These are phyloP conservation scores for Platycheirus rosarum DNA, from an alignment of 2,888 invertebrate genomes.

Conservation along the genomic window DNA sequence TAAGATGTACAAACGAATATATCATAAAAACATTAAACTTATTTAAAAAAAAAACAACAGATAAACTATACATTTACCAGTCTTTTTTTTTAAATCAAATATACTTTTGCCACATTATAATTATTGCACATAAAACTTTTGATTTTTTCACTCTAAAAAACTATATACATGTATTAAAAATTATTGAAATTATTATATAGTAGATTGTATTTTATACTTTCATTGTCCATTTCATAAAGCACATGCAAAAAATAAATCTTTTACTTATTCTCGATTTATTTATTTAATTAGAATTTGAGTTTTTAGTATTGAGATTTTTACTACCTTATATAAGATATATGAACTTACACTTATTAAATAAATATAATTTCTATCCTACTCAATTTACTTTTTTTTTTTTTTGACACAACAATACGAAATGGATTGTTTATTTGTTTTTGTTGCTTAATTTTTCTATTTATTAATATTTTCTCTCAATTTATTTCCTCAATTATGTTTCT, in stretches of 20 bases:
- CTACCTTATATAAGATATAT: background rate
- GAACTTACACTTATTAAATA: background rate
- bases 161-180: background rate
- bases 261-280: background rate
- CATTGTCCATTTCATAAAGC: slow-evolving; percentile 62
- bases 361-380: background rate
- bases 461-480: background rate
- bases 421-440: slow-evolving; percentile 38
- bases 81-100: background rate
- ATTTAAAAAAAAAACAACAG: too few species aligned
- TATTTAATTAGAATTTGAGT: background rate
- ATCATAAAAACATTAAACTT: too few species aligned
- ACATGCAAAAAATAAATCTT: slow-evolving; percentile 27
- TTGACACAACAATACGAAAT: slow-evolving; percentile 39
- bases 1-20: too few species aligned
- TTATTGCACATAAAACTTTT: slow-evolving; percentile 14
- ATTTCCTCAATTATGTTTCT: slow-evolving; percentile 2
- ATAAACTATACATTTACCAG: too few species aligned
- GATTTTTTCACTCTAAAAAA: background rate
- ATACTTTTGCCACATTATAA: slow-evolving; percentile 1
- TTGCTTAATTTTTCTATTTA: background rate
- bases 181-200: too few species aligned
- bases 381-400: slow-evolving; percentile 19
- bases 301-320: background rate
- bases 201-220: slow-evolving; percentile 41